Percentiles rank a stretch among this genome's conserved stretches.
These are phyloP conservation scores for Anniella stebbinsi DNA, from an alignment of 2,797 vertebrate genomes.

Conservation along the genomic window DNA sequence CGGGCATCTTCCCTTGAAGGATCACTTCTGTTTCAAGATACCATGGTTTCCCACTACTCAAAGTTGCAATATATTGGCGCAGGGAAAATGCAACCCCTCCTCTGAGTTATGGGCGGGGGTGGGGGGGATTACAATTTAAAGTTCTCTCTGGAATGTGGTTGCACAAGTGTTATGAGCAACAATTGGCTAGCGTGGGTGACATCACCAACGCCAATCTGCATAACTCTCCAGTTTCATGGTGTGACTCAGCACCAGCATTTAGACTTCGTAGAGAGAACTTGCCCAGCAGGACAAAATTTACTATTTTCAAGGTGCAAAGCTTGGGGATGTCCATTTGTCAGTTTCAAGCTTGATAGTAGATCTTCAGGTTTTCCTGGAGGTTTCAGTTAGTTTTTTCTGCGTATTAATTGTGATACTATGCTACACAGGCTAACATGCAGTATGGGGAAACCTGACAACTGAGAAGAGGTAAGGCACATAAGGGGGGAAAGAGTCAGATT, in stretches of 20 bases:
- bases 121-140: too few relatives aligned
- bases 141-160: too few relatives aligned
- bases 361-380: neutral
- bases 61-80: neutral
- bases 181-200: neutral
- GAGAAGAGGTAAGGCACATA: neutral
- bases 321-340: neutral
- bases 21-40: neutral
- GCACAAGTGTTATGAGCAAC: neutral
- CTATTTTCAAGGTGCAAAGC: neutral
- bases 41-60: neutral
- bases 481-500: neutral
- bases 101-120: neutral
- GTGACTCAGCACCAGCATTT: too few relatives aligned
- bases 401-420: too few relatives aligned
- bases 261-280: neutral
- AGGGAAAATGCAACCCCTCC: neutral
- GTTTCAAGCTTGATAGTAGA: neutral
- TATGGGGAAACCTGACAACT: neutral
- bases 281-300: neutral
- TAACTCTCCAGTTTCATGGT: neutral
- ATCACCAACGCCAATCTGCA: too few relatives aligned
- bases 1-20: neutral
- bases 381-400: neutral
- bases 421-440: neutral